Base-by-base conservation (phyloP, 2,888 invertebrate genomes). In the Eupsilia transversa region DNA sequence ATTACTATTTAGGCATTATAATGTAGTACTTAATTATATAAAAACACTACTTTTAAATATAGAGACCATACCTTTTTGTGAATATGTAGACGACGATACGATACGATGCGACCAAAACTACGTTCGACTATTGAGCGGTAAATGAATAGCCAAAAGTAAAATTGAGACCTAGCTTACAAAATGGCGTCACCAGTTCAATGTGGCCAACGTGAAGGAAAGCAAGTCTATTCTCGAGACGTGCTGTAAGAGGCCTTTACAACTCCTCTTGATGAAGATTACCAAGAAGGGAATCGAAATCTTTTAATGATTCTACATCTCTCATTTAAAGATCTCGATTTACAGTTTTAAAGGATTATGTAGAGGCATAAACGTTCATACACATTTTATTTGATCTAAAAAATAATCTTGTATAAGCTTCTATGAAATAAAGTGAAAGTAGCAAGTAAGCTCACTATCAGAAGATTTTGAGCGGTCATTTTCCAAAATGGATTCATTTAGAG, bases 1-100 rank as follows among this genome's bases (percentile, higher is more conserved):
- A 33, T 49, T 23, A 43, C 6, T 54, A 30, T 74, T 14, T 35
- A 61, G 60, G 10, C 10, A 59, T 38, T 60, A 41, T 7, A 27
- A 17, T 33, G 10, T 27, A 61, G 33, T 43, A 30, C 1, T 20
- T 74, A 54, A 33, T 74, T 41, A 74, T 33, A 57, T 30, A 23
- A 46, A 57, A 72, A 17, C 9, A 46, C 14, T n/a, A 38, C 9
- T 57, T 57, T 35, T 30, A 12, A 41, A 76, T 33, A 76, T 10
- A 49, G 4, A 76, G 17, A 30, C 7, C 3, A 14, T 23, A 43
- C 10, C 2, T 57, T 73, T 70, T 71, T 38, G 30, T 52, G 30
- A 30, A 38, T 38, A 46, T 14, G 0, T 9, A 27, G n/a, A 43
- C 12, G 12, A 66, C 9, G 9, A 46, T 27, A 38, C 17, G 2